phyloP scores from a whole-genome alignment of 2,888 invertebrate species.

The Patella ulyssiponensis region DNA sequence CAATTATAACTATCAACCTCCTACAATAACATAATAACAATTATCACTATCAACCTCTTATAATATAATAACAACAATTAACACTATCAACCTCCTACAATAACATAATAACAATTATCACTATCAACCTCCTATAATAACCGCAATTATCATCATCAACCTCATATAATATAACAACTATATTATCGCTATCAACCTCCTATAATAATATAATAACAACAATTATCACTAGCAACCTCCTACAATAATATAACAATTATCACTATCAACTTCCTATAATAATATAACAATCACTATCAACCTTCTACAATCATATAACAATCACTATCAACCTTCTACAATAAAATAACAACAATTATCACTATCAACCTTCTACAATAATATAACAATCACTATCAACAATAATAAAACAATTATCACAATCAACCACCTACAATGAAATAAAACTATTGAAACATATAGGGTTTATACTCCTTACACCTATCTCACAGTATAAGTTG shows the following conservation, averaged over 20 bases:
- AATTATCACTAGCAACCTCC: not conserved
- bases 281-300: not conserved
- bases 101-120: not conserved
- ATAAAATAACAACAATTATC: not conserved
- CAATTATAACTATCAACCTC: slow-evolving; percentile 55
- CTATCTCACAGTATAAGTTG: too few relatives aligned
- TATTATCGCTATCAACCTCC: slow-evolving; percentile 62
- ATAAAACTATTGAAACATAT: not conserved
- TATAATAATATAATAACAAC: slow-evolving; percentile 34
- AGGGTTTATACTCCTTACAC: too few relatives aligned
- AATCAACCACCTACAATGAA: slow-evolving; percentile 38
- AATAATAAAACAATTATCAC: not conserved
- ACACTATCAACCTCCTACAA: not conserved
- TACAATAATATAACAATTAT: not conserved
- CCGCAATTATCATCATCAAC: slow-evolving; percentile 67
- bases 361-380: not conserved
- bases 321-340: not conserved
- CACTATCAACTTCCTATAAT: too few relatives aligned
- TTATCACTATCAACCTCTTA: slow-evolving; percentile 63
- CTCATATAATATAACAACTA: slow-evolving; percentile 50
- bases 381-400: slow-evolving; percentile 67
- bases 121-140: not conserved
- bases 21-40: slow-evolving; percentile 40
- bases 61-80: not conserved
- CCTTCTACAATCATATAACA: not conserved